These are phyloP conservation scores for Oryzias woworae DNA, from an alignment of 2,113 vertebrate genomes.

Conservation along the genomic window DNA sequence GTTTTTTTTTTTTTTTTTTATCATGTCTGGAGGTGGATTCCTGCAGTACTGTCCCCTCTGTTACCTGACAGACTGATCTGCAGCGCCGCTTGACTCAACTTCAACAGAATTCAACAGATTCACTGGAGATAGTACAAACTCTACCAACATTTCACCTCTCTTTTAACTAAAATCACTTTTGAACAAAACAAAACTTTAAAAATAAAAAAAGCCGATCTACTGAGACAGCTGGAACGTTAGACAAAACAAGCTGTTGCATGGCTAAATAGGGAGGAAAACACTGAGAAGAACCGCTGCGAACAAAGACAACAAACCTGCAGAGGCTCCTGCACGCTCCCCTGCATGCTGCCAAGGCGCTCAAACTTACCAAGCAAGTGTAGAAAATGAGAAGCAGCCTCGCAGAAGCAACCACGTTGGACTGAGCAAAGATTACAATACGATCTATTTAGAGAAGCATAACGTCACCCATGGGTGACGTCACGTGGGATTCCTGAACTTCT, in stretches of 20 bases:
- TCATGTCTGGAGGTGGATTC: conserved; percentile 26
- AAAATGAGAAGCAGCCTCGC: conserved; percentile 87
- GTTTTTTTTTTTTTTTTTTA: neutral
- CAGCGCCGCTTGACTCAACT: conserved; percentile 70
- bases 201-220: neutral
- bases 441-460: conserved; percentile 99
- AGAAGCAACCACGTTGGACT: conserved; percentile 99
- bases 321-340: conserved; percentile 59
- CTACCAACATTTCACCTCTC: neutral
- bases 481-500: conserved; percentile 99
- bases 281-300: conserved; percentile 27
- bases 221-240: conserved; percentile 17
- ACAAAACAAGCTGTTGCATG: conserved; percentile 68
- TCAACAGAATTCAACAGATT: conserved; percentile 54
- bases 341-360: conserved; percentile 71
- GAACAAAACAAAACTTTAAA: neutral
- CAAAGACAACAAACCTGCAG: conserved; percentile 60
- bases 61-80: conserved; percentile 45
- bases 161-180: neutral
- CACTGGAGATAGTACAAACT: conserved; percentile 5
- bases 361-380: conserved; percentile 95
- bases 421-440: conserved; percentile 99
- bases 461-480: conserved; percentile 98
- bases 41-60: conserved; percentile 33
- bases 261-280: conserved; percentile 40